phyloP scores from a whole-genome alignment of 2,888 invertebrate genomes.

The Oligia fasciuncula region DNA sequence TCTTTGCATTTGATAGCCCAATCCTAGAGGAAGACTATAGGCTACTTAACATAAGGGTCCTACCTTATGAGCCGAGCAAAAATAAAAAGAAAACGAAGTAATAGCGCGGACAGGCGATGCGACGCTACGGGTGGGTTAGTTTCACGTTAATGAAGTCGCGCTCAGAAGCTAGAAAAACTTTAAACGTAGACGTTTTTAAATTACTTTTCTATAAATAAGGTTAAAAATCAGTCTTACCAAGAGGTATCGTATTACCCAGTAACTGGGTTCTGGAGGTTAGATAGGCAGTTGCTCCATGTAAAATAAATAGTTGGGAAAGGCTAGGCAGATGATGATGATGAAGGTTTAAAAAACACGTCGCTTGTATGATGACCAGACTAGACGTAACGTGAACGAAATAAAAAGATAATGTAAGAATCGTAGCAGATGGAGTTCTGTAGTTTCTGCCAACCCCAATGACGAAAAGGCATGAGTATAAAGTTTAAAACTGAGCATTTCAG shows the following conservation, averaged over 20 bases:
- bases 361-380: not conserved
- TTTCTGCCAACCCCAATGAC: not conserved
- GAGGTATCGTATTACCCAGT: too few species aligned
- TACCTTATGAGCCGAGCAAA: too few species aligned
- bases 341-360: not conserved
- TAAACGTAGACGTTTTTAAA: not conserved
- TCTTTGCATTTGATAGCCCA: too few species aligned
- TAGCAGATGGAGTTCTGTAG: not conserved
- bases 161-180: not conserved
- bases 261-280: too few species aligned
- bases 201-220: not conserved
- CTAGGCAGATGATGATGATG: too few species aligned
- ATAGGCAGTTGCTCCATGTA: too few species aligned
- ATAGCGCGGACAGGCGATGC: too few species aligned
- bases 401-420: not conserved
- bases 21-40: too few species aligned
- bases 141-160: not conserved
- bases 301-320: too few species aligned
- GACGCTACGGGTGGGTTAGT: too few species aligned
- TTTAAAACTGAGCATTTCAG: slow-evolving; percentile 5
- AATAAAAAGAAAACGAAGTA: too few species aligned
- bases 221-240: not conserved
- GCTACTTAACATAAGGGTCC: too few species aligned
- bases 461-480: not conserved
- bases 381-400: not conserved